A percentile compares a stretch with the other conserved stretches of the same genome.
phyloP scores from a whole-genome alignment of 2,888 invertebrate genomes.

The Crossocerus cetratus region DNA sequence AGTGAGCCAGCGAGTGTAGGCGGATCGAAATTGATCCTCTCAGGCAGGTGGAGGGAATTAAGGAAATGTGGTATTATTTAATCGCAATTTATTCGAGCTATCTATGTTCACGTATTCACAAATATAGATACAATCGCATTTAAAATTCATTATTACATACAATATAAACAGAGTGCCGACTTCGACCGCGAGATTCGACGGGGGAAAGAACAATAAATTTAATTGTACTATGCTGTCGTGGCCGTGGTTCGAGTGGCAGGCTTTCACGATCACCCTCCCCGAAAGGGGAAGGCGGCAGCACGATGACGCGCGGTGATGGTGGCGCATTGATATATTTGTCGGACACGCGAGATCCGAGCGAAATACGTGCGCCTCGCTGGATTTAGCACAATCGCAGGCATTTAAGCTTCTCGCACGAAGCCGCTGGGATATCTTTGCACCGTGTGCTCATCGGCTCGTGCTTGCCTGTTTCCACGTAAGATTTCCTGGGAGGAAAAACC shows the following conservation, averaged over 20 bases:
- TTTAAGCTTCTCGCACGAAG: no score
- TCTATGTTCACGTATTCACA: slow-evolving; percentile 67
- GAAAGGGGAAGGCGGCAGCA: neutral
- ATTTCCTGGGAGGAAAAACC: neutral
- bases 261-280: neutral
- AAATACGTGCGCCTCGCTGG: neutral
- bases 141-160: slow-evolving; percentile 39
- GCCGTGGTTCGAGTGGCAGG: neutral
- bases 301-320: slow-evolving; percentile 11
- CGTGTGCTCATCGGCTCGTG: no score
- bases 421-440: no score
- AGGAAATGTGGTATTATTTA: slow-evolving; percentile 33
- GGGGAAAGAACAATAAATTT: slow-evolving; percentile 39
- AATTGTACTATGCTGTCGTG: slow-evolving; percentile 10
- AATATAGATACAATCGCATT: slow-evolving; percentile 63
- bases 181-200: slow-evolving; percentile 42
- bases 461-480: no score
- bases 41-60: neutral
- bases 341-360: neutral
- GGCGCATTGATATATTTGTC: neutral
- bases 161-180: slow-evolving; percentile 50
- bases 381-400: no score
- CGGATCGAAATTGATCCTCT: neutral
- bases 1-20: neutral
- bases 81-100: slow-evolving; percentile 59